Percentiles rank a stretch among this genome's conserved stretches.
Evolutionary conservation across 1,140 invertebrate species (phyloP).

Genomic region (Brachionus paranguensis): DNA sequence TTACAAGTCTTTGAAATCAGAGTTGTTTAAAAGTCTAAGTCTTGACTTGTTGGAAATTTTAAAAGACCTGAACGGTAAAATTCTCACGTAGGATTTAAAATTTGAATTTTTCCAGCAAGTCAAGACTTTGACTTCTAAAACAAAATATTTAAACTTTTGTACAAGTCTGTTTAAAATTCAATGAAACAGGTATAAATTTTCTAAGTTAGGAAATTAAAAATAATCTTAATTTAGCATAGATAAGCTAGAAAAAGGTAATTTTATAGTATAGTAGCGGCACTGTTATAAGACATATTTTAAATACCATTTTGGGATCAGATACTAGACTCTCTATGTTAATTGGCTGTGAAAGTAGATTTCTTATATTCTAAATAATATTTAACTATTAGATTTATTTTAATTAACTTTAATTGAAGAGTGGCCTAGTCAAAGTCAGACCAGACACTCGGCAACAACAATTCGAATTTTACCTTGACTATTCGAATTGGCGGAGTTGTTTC

Average conservation of each 20-base stretch:
- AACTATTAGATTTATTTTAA: not conserved
- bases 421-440: not conserved
- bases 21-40: too few relatives aligned
- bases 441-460: not conserved
- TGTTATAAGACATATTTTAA: not conserved
- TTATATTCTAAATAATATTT: conserved; percentile 43
- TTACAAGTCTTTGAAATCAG: too few relatives aligned
- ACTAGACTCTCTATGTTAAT: conserved; percentile 45
- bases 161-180: too few relatives aligned
- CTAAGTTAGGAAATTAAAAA: not conserved
- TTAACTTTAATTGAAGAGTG: conserved; percentile 42
- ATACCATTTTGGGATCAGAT: conserved; percentile 45
- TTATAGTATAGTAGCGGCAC: too few relatives aligned
- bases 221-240: not conserved
- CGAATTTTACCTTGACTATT: not conserved
- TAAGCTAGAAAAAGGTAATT: too few relatives aligned
- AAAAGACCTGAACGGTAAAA: too few relatives aligned
- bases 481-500: conserved; percentile 42
- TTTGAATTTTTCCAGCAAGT: too few relatives aligned
- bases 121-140: too few relatives aligned
- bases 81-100: too few relatives aligned
- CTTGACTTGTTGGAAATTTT: too few relatives aligned
- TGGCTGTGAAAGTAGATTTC: conserved; percentile 44
- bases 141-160: too few relatives aligned
- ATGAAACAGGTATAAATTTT: too few relatives aligned